Base-by-base conservation (phyloP, 1,140 invertebrate species). In the Sitophilus oryzae region DNA sequence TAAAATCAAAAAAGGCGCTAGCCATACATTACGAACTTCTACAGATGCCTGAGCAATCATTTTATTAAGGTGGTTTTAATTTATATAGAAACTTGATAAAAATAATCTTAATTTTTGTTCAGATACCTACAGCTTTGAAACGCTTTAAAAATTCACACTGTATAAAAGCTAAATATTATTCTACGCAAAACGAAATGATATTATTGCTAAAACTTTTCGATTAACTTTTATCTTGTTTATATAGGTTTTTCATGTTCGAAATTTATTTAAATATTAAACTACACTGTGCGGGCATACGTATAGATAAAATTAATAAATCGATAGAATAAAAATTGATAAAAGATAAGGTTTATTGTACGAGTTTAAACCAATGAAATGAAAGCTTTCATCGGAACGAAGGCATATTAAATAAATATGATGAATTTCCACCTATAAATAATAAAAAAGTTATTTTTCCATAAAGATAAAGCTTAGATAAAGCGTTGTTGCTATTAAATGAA, bases 311-410 rank as follows among this genome's bases (percentile, higher is more conserved):
- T 22, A 22, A 22, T 46, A 46, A 54, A 54, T 54, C 52, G 52
- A 54, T 54, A 47, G 18, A 41, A 48, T 48, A 34, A 49, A 48
- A 55, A 48, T 42, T 49, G 45, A 55, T 55, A 48, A 42, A 3
- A 42, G 53, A 55, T 55, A 55, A 55, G 15, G 44, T 25, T 48
- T 48, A 15, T 55, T 55, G 35, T 49, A 34, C 23, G 42, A 55
- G 43, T 55, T 55, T 41, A 55, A 55, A 49, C 53, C 53, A 55
- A 55, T 55, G 25, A 30, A 42, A 48, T 18, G 21, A 1, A n/a
- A 35, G 44, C 21, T 48, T 49, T 46, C 25, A 14, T 30, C 21
- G 22, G 15, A 46, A 46, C 44, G 23, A 46, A 19, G 18, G n/a
- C 30, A 30, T 30, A 22, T 34, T 46, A 15, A 46, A 30, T 46